Base-by-base conservation (phyloP, 2,888 invertebrate species). In the Balanococcus diminutus region DNA sequence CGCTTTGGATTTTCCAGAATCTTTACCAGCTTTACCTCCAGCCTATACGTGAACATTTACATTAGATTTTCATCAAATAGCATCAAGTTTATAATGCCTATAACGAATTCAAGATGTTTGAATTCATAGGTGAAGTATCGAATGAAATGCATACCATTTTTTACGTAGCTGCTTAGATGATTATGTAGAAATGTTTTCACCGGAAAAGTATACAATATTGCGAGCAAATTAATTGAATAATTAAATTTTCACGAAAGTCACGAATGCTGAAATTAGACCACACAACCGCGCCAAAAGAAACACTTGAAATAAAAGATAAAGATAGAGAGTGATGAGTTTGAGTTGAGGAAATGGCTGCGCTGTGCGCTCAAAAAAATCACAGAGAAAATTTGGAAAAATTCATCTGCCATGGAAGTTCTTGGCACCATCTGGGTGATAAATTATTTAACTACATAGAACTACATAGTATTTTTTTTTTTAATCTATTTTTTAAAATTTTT, bases 11-110 rank as follows among this genome's bases (percentile, higher is more conserved):
- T 99, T 99, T 90, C 99, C 99, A 88, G 98, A 98, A 93, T 99
- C 99, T 93, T 99, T 99, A 90, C 99, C 99, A 92, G 99, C 99
- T 95, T 99, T 99, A 91, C 99, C 99, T 91, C 99, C 99, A 94
- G 99, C 98, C 99, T 96, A 92, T 14, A 25, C 25, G 28, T 67
- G 14, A 67, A 67, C 2, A 28, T 11, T 14, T 25, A 0, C 4
- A 9, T 28, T 28, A 3, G 14, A 67, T 67, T 25, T 2, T 56
- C n/a, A 56, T 19, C 22, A 19, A 56, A 56, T 8, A 14, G 2
- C 16, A 14, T 14, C 1, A 28, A 16, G 16, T 28, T 28, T 9
- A 22, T 11, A 0, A 22, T 0, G 5, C 22, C 8, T 56, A 2
- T 1, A 22, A 8, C 22, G 6, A 56, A 56, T 22, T 2, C 9